Evolutionary conservation across 1,140 invertebrate genomes (phyloP).

Genomic region (Aleiodes sp.): DNA sequence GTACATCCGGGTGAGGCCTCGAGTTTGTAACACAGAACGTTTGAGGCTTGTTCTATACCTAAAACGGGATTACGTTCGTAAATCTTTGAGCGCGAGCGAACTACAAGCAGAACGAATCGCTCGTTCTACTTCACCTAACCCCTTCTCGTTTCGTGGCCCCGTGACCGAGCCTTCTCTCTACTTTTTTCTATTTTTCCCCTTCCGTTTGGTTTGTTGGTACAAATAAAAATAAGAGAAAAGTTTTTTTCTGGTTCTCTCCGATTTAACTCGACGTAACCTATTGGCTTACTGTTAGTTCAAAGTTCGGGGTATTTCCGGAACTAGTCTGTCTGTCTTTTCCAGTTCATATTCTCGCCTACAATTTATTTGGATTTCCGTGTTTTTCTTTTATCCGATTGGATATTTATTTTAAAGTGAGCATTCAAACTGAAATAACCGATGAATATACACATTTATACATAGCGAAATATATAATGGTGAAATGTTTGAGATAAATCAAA

Average conservation of each 20-base stretch:
- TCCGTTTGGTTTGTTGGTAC: constrained; percentile 14
- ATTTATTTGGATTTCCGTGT: not conserved
- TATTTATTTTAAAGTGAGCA: too few species aligned
- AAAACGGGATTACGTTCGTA: constrained; percentile 33
- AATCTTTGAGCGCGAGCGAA: constrained; percentile 24
- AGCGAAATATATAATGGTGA: too few species aligned
- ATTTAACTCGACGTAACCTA: constrained; percentile 32
- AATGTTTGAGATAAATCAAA: too few species aligned
- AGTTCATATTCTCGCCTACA: not conserved
- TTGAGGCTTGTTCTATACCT: constrained; percentile 21
- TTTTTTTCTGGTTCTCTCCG: constrained; percentile 11
- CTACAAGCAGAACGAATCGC: constrained; percentile 33
- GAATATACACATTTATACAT: too few species aligned
- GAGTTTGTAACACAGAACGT: not conserved
- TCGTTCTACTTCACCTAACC: constrained; percentile 32
- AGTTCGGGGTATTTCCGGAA: constrained; percentile 16
- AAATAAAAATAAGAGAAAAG: not conserved
- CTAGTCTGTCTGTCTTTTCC: not conserved
- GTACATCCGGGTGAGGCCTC: not conserved
- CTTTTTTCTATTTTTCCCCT: not conserved
- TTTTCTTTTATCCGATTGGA: too few species aligned
- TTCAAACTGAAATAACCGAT: too few species aligned
- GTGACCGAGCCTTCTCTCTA: not conserved
- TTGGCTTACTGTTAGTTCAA: constrained; percentile 27
- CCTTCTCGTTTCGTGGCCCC: not conserved